phyloP scores from a whole-genome alignment of 2,888 invertebrate species.

The Ormyrus labotus region DNA sequence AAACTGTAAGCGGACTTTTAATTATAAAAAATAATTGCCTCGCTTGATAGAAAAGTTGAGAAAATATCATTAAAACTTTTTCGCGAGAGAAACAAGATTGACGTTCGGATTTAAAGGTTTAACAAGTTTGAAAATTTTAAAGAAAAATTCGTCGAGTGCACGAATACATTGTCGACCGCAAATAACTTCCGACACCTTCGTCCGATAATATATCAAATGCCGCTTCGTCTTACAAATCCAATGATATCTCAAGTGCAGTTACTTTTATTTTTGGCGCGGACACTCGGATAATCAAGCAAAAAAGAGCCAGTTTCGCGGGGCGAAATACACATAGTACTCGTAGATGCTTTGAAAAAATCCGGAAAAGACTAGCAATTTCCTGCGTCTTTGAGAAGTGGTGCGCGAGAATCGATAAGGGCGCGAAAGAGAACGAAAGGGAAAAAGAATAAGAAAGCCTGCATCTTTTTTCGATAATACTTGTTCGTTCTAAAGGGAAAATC shows the following conservation, averaged over 20 bases:
- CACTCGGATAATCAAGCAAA: not conserved
- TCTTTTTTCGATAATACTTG: slow-evolving; percentile 14
- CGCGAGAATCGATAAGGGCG: slow-evolving; percentile 43
- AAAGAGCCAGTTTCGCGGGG: too few species aligned
- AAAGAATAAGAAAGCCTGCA: not conserved
- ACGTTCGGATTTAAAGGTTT: slow-evolving; percentile 36
- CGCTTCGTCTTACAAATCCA: too few species aligned
- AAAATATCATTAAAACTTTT: slow-evolving; percentile 43
- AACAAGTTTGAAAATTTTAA: slow-evolving; percentile 30
- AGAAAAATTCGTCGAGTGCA: not conserved
- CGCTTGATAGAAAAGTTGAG: not conserved
- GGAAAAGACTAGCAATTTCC: slow-evolving; percentile 17
- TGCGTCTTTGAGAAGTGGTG: not conserved
- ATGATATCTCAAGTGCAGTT: too few species aligned
- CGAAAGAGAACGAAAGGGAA: not conserved
- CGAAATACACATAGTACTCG: too few species aligned
- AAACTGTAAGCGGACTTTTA: slow-evolving; percentile 1
- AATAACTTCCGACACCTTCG: slow-evolving; percentile 7
- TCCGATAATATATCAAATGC: not conserved
- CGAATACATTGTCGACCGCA: slow-evolving; percentile 36
- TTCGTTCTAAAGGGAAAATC: slow-evolving; percentile 38
- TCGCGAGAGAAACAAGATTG: slow-evolving; percentile 34
- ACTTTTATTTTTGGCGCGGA: not conserved
- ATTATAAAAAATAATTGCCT: slow-evolving; percentile 35
- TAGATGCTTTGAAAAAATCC: not conserved